Evolutionary conservation across 2,888 invertebrate genomes (phyloP), one percentile per base, ranked within the genome.

Genomic region (Drosophila infuscata): DNA sequence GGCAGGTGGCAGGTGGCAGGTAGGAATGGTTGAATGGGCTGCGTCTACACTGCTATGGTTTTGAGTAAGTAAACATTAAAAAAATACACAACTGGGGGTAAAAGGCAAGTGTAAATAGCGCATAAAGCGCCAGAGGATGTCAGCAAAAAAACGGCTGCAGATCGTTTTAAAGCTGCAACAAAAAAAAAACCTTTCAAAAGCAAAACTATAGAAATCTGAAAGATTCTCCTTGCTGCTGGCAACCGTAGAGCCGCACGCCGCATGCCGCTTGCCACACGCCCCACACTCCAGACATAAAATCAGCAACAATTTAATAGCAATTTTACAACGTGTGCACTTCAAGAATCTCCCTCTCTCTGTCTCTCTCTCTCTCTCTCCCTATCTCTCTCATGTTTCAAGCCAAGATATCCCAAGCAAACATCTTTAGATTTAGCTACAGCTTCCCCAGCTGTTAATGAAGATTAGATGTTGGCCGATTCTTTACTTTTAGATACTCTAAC

Each of bases 291-390:
- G 64, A 74, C 81, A 81, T 76, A 79, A 89, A 86, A 86, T 86
- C 89, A 86, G 85, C 89, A 87, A 86, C 85, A 89, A 86, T 86
- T 86, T 89, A 89, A 86, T 86, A 76, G 87, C 85, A 82, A 87
- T 86, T 86, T 86, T 86, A 86, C 87, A 82, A 76, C 87, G 61
- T 81, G 79, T 73, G 75, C 83, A 70, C 79, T 79, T 32, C 53
- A 46, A 63, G 32, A 46, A 46, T 35, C 52, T 46, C 25, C 20
- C 11, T 11, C n/a, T 5, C 11, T 29, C 3, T 36, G 12, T 33
- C 17, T 25, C 9, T 58, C 51, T 15, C 5, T 1, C 5, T n/a
- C 30, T 12, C 0, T 12, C 3, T 6, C 6, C 2, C 6, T 15
- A 2, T 20, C 1, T 46, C 15, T 4, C 25, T 25, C 46, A 15